Base-by-base conservation (phyloP, 2,888 invertebrate genomes). In the Cosmorhoe ocellata region DNA sequence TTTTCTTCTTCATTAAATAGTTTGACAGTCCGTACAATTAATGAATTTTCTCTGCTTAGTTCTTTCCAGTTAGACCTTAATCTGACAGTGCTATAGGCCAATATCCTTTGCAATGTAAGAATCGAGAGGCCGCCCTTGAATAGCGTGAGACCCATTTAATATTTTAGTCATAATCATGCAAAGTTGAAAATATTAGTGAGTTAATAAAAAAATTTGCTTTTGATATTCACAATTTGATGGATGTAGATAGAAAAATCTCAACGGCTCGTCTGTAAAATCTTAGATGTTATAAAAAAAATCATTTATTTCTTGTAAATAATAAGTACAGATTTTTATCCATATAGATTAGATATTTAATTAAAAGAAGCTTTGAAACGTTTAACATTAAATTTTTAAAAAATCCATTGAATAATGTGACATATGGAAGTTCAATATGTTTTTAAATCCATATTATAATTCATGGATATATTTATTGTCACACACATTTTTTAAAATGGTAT, bases 281-380 rank as follows among this genome's bases (percentile, higher is more conserved):
- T 50, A 34, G 41, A 38, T 53, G 50, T 36, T 52, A 40, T 56
- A 24, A 40, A 48, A 30, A 43, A 50, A 54, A 46, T 47, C 52
- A 52, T 51, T 48, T 57, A 63, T 65, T 65, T 58, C 57, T 52
- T 49, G 53, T 51, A 60, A 57, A 87, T 87, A 87, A 79, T 83
- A 79, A 83, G 76, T 67, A 71, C 73, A 82, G 77, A 68, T 59
- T 66, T 71, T 67, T 75, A 72, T 70, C 69, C 56, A 58, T 60
- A 64, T 79, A 80, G 79, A 74, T 69, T 77, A 74, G 77, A 70
- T 71, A 76, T 71, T 76, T 73, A 74, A 79, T 76, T 78, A 73
- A 70, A 76, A 7, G 11, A 56, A 53, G 51, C 56, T 66, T 70
- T 67, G 49, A 60, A 69, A 81, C 83, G 76, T 73, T 70, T 77